Evolutionary conservation across 2,797 vertebrate species (phyloP).

Genomic region (Aplochiton taeniatus): DNA sequence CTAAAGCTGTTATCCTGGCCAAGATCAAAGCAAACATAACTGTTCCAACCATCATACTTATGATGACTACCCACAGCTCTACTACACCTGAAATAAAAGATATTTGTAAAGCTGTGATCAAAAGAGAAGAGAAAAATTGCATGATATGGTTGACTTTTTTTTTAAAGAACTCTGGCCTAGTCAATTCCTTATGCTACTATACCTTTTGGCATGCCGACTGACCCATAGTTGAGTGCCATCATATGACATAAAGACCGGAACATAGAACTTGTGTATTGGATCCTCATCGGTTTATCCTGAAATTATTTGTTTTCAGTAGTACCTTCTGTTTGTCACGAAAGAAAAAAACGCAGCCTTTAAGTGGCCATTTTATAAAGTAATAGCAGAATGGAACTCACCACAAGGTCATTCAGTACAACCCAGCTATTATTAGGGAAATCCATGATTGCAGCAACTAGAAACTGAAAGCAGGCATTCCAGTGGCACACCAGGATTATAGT

Average conservation of each 20-base stretch:
- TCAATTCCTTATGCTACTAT: slow-evolving; percentile 8
- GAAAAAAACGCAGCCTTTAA: no score
- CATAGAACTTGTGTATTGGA: slow-evolving; percentile 31
- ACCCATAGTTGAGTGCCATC: slow-evolving; percentile 28
- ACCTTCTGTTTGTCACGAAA: no score
- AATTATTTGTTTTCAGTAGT: slow-evolving; percentile 9
- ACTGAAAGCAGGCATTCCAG: no score
- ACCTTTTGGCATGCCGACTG: slow-evolving; percentile 33
- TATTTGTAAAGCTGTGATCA: background rate
- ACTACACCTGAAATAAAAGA: slow-evolving; percentile 25
- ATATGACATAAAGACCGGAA: slow-evolving; percentile 17
- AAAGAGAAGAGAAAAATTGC: no score
- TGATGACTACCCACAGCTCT: slow-evolving; percentile 34
- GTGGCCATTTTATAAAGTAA: no score
- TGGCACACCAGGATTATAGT: slow-evolving; percentile 12
- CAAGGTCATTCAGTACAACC: slow-evolving; percentile 11
- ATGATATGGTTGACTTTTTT: no score
- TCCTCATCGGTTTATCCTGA: slow-evolving; percentile 36
- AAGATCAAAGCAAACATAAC: slow-evolving; percentile 23
- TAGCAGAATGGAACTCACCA: no score
- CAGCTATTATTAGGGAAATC: slow-evolving; percentile 28
- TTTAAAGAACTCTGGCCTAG: background rate
- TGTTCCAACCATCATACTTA: slow-evolving; percentile 11
- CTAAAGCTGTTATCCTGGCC: slow-evolving; percentile 19
- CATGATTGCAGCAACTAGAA: slow-evolving; percentile 8